Evolutionary conservation across 2,797 vertebrate species (phyloP).

Genomic region (Esox lucius): DNA sequence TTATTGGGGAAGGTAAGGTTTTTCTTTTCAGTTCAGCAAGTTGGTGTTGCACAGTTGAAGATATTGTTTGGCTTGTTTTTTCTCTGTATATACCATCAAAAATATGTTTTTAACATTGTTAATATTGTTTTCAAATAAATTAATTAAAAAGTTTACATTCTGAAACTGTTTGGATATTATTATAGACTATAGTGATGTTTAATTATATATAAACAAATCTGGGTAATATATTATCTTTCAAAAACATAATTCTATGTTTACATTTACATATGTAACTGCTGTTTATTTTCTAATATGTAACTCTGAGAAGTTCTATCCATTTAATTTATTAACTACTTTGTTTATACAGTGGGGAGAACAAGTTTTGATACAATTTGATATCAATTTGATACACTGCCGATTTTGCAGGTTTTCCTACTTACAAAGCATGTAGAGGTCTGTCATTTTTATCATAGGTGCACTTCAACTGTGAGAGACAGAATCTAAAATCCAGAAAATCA

Average conservation of each 20-base stretch:
- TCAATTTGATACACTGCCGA: too few relatives aligned
- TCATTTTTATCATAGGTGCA: too few relatives aligned
- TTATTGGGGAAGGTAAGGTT: constrained; percentile 69
- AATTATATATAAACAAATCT: constrained; percentile 72
- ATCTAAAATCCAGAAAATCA: too few relatives aligned
- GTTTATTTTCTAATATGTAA: too few relatives aligned
- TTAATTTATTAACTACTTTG: too few relatives aligned
- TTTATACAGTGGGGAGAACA: too few relatives aligned
- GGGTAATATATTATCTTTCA: constrained; percentile 70
- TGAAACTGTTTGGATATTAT: constrained; percentile 68
- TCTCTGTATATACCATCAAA: constrained; percentile 73
- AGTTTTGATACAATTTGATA: too few relatives aligned
- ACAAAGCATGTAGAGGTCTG: too few relatives aligned
- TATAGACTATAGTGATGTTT: constrained; percentile 55
- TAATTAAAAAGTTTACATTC: constrained; percentile 73
- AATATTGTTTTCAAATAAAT: constrained; percentile 73
- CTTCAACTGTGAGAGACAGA: too few relatives aligned
- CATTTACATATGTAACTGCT: too few relatives aligned
- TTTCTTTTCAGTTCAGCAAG: constrained; percentile 60
- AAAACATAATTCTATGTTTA: constrained; percentile 30
- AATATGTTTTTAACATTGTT: constrained; percentile 78
- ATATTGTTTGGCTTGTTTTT: constrained; percentile 61
- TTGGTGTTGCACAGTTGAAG: constrained; percentile 74
- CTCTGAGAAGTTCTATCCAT: background rate
- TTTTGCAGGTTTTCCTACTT: too few relatives aligned